A percentile compares a stretch with the other conserved stretches of the same genome.
These are phyloP conservation scores for Macaca fascicularis DNA, from an alignment of 2,113 vertebrate species.

Conservation along the genomic window DNA sequence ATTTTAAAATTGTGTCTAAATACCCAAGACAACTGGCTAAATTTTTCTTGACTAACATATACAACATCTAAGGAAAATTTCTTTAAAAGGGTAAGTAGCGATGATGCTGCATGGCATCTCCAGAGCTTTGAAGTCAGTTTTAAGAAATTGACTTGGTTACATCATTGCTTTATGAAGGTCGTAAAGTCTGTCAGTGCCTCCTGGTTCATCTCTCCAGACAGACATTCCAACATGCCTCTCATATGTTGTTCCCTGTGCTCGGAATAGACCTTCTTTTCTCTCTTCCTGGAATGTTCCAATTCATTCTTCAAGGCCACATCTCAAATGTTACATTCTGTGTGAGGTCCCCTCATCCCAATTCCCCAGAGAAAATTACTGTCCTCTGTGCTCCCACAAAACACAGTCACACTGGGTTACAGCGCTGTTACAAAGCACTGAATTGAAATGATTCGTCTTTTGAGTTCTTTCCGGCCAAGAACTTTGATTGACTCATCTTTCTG, in stretches of 20 bases:
- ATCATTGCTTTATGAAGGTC: constrained; percentile 24
- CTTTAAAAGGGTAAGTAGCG: not conserved
- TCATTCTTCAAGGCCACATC: not conserved
- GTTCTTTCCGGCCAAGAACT: not conserved
- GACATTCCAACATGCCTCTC: not conserved
- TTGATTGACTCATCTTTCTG: not conserved
- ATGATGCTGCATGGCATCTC: not conserved
- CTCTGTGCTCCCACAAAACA: not conserved
- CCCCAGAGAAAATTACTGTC: not conserved
- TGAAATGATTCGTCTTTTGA: not conserved
- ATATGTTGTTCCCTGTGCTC: not conserved
- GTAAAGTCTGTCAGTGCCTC: not conserved
- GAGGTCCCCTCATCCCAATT: not conserved
- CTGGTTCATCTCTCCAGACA: constrained; percentile 6
- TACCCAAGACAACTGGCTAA: not conserved
- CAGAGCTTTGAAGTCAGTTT: constrained; percentile 28
- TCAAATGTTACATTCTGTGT: not conserved
- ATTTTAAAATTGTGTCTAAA: constrained; percentile 40
- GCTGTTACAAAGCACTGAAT: not conserved
- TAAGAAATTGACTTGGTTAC: constrained; percentile 38
- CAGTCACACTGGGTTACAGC: not conserved
- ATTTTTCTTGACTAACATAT: not conserved
- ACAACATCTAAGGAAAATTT: constrained; percentile 18
- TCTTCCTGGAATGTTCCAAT: not conserved
- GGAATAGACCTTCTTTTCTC: not conserved